Evolutionary conservation across 2,113 vertebrate species (phyloP).

Genomic region (Centropus unirufus): DNA sequence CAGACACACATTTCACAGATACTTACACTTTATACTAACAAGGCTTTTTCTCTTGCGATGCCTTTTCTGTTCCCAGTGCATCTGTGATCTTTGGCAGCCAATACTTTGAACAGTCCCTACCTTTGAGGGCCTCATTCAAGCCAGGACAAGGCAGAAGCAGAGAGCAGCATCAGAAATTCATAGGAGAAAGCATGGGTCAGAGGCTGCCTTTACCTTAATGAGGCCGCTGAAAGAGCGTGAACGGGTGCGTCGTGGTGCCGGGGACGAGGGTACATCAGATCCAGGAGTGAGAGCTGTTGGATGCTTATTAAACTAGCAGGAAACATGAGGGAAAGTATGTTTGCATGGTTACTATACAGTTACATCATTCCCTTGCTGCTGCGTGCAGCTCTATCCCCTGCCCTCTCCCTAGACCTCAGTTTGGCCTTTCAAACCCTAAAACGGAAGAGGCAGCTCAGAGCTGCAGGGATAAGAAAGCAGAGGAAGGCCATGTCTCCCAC

Average conservation of each 20-base stretch:
- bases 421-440: background rate
- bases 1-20: background rate
- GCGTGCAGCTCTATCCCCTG: background rate
- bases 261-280: conserved; percentile 67
- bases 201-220: conserved; percentile 85
- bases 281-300: conserved; percentile 79
- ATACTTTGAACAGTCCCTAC: background rate
- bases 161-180: background rate
- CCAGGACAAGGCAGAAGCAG: conserved; percentile 10
- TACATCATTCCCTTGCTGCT: background rate
- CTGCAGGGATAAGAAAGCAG: background rate
- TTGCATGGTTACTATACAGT: background rate
- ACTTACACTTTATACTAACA: background rate
- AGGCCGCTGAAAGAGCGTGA: conserved; percentile 94
- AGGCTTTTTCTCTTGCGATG: background rate
- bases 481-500: background rate
- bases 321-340: background rate
- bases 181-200: background rate
- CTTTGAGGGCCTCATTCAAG: background rate
- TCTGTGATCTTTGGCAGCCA: background rate
- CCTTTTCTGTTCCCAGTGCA: background rate
- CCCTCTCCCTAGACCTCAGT: background rate
- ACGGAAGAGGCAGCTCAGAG: background rate
- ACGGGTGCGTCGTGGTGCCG: conserved; percentile 83
- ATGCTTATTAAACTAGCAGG: conserved; percentile 89